Evolutionary conservation across 2,888 invertebrate genomes (phyloP).

Genomic region (Nomada hirtipes): DNA sequence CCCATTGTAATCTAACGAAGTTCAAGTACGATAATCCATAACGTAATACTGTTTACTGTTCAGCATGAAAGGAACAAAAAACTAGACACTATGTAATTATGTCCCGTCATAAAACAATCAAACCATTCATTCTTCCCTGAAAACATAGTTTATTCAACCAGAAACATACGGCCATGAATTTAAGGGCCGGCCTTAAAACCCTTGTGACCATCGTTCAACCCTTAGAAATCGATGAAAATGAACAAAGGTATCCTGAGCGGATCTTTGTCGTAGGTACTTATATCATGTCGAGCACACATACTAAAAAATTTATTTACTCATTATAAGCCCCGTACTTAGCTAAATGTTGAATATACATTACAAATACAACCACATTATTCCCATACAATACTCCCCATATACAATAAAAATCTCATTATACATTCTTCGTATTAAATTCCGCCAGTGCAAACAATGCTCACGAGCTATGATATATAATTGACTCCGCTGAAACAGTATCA

Average conservation of each 20-base stretch:
- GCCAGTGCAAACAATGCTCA: too few species aligned
- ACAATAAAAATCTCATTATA: not conserved
- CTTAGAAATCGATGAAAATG: constrained; percentile 22
- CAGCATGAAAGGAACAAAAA: not conserved
- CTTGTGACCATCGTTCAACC: not conserved
- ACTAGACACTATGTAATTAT: not conserved
- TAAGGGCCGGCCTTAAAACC: constrained; percentile 27
- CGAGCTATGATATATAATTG: too few species aligned
- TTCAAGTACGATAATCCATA: too few species aligned
- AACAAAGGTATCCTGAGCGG: not conserved
- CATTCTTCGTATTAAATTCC: not conserved
- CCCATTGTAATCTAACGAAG: not conserved
- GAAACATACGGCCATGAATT: not conserved
- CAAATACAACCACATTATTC: too few species aligned
- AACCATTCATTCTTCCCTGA: not conserved
- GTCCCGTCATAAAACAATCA: constrained; percentile 10
- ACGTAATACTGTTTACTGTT: not conserved
- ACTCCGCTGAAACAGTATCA: too few species aligned
- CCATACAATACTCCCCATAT: too few species aligned
- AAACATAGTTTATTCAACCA: not conserved
- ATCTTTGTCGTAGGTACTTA: too few species aligned
- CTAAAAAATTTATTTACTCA: too few species aligned
- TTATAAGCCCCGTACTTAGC: too few species aligned
- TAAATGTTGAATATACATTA: too few species aligned
- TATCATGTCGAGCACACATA: too few species aligned